phyloP scores from a whole-genome alignment of 2,888 invertebrate species.

The Leptopilina myrica region DNA sequence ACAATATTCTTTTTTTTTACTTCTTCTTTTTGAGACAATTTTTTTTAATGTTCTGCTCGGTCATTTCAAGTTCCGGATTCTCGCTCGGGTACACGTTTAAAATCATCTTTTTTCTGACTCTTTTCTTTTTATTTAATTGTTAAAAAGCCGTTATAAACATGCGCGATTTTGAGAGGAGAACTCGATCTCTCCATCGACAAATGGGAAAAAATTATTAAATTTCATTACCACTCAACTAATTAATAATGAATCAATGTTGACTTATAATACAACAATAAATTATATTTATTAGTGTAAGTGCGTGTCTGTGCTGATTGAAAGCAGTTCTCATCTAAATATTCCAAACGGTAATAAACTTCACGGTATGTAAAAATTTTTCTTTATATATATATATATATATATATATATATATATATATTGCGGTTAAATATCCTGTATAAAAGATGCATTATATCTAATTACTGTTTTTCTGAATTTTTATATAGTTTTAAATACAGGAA shows the following conservation, averaged over 20 bases:
- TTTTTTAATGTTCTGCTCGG: constrained; percentile 22
- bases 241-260: constrained; percentile 9
- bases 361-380: neutral
- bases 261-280: constrained; percentile 22
- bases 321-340: neutral
- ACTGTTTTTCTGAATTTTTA: neutral
- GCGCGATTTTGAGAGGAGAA: neutral
- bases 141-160: constrained; percentile 57
- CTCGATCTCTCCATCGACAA: constrained; percentile 34
- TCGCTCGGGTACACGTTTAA: constrained; percentile 53
- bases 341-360: neutral
- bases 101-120: constrained; percentile 3
- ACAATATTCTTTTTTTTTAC: neutral
- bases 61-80: constrained; percentile 54
- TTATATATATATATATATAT: too few species aligned
- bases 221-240: constrained; percentile 27
- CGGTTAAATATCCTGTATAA: neutral
- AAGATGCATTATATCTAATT: neutral
- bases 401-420: constrained; percentile 8
- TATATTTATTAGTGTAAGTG: neutral
- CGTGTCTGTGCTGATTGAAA: neutral
- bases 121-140: constrained; percentile 55
- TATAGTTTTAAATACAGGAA: neutral
- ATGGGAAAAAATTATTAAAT: neutral
- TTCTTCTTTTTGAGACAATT: neutral